Conservation (phyloP, 2,797 vertebrate species). For the Pelobates cultripes region DNA sequence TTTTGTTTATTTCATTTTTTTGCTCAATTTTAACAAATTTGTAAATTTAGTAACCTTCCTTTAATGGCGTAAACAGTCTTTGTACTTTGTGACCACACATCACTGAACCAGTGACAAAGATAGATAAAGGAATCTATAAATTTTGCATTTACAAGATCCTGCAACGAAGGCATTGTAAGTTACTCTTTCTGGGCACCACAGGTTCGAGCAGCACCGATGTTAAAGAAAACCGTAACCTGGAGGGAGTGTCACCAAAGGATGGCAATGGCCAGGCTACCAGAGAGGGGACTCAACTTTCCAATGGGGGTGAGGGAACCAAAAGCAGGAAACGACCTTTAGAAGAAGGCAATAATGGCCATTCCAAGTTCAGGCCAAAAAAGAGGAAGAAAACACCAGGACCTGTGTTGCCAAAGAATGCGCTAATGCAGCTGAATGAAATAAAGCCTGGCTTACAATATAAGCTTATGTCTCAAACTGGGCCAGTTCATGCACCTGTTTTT, state of each 20-base stretch:
- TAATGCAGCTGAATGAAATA: constrained; percentile 98
- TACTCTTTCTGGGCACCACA: constrained; percentile 99
- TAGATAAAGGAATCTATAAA: constrained; percentile 99
- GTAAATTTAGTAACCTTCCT: neutral
- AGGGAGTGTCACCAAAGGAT: constrained; percentile 90
- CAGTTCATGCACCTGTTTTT: constrained; percentile 93
- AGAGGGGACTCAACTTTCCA: constrained; percentile 85
- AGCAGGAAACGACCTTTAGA: constrained; percentile 92
- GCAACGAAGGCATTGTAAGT: constrained; percentile 99
- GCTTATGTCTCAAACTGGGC: constrained; percentile 92
- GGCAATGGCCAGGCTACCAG: constrained; percentile 68
- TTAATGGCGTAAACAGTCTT: neutral
- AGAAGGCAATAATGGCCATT: constrained; percentile 92
- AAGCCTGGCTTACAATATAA: constrained; percentile 94
- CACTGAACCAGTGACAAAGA: constrained; percentile 96
- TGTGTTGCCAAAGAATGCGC: constrained; percentile 92
- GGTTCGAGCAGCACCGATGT: constrained; percentile 97
- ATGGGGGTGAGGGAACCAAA: constrained; percentile 76
- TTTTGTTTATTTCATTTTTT: no score
- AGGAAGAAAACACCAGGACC: constrained; percentile 93
- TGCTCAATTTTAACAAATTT: neutral
- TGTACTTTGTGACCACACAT: constrained; percentile 82
- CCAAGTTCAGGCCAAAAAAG: constrained; percentile 92
- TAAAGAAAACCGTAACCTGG: constrained; percentile 96
- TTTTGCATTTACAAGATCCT: constrained; percentile 99